A percentile compares a stretch with the other conserved stretches of the same genome.
Evolutionary conservation across 37 sponge, comb jelly and placozoan species (phyloP).

Genomic region (Axinella damicornis): DNA sequence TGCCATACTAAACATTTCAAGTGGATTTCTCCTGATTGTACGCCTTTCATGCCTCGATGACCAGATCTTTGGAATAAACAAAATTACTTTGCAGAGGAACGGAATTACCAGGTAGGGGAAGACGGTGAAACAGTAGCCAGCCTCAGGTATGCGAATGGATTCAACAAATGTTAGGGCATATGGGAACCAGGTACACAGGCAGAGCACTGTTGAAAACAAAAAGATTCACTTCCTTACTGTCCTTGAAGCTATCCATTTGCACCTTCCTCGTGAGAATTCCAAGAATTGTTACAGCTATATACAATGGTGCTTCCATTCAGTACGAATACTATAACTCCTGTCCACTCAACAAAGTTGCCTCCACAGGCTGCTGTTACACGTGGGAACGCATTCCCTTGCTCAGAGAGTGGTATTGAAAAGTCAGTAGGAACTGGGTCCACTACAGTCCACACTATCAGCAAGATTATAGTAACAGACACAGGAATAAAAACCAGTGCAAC

Average conservation of each 20-base stretch:
- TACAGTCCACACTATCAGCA: conserved; percentile 30
- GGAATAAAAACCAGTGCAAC: neutral
- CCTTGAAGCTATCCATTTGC: conserved; percentile 30
- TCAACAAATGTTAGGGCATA: neutral
- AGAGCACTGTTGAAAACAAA: conserved; percentile 1
- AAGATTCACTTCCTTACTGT: conserved; percentile 47
- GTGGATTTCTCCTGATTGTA: no score
- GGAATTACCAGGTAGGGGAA: no score
- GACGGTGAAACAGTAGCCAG: no score
- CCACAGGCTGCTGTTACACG: no score
- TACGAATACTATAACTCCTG: no score
- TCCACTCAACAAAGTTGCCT: no score
- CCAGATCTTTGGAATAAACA: conserved; percentile 35
- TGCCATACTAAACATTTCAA: no score
- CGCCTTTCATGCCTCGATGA: no score
- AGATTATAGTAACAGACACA: neutral
- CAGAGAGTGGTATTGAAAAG: no score
- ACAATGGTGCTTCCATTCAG: no score
- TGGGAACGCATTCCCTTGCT: no score
- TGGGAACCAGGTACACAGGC: neutral
- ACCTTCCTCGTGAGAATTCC: conserved; percentile 50
- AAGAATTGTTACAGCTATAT: conserved; percentile 3
- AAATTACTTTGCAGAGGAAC: neutral
- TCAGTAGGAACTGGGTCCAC: neutral
- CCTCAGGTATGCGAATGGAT: no score